Conservation (phyloP, 2,888 invertebrate genomes). For the Luperina nickerlii region DNA sequence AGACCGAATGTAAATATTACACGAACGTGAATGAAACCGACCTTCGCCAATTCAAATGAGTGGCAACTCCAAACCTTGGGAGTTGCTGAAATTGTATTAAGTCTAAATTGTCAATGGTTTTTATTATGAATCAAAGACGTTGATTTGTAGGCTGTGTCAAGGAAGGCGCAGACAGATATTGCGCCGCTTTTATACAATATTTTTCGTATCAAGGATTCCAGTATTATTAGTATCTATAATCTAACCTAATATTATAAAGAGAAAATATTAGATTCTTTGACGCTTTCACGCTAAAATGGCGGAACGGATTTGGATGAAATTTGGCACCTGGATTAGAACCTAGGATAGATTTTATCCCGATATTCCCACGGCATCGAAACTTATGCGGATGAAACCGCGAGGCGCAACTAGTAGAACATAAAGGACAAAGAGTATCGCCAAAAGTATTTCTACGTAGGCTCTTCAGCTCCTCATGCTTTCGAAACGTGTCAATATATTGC, state of each 20-base stretch:
- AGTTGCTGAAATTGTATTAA: conserved; percentile 42
- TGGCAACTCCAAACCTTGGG: conserved; percentile 30
- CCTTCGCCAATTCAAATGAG: conserved; percentile 53
- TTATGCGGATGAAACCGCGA: background rate
- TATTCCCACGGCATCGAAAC: background rate
- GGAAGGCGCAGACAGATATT: conserved; percentile 1
- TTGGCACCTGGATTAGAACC: background rate
- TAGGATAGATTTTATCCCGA: background rate
- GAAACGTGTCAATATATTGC: background rate
- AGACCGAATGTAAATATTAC: conserved; percentile 58
- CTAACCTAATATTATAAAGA: background rate
- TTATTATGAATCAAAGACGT: conserved; percentile 4
- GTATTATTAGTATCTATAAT: background rate
- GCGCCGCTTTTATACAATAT: background rate
- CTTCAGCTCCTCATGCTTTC: background rate
- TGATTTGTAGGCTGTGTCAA: conserved; percentile 12
- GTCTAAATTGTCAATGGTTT: conserved; percentile 38
- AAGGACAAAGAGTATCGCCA: background rate
- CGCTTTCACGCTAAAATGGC: background rate
- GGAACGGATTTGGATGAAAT: background rate
- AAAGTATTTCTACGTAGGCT: background rate
- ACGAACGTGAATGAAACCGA: conserved; percentile 56
- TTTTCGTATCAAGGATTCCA: background rate
- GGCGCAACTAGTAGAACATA: background rate
- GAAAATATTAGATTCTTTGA: background rate